phyloP scores from a whole-genome alignment of 2,888 invertebrate species.

The Fragum fragum region DNA sequence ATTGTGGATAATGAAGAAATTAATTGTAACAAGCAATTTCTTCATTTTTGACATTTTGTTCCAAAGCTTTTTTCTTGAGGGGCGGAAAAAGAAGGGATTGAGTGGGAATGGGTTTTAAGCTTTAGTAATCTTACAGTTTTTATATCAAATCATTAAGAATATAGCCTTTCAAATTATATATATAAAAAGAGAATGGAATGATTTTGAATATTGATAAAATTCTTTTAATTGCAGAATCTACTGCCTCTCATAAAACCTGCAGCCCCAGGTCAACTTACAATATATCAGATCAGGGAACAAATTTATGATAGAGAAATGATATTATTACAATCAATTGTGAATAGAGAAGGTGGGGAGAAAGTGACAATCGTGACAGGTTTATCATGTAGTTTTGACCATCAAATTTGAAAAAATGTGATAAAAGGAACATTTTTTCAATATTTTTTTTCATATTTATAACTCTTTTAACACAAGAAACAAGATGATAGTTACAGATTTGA shows the following conservation, averaged over 20 bases:
- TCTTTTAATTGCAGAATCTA: neutral
- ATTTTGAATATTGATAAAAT: neutral
- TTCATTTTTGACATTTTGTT: too few species aligned
- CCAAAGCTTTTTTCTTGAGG: too few species aligned
- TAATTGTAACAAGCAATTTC: too few species aligned
- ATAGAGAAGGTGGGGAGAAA: neutral
- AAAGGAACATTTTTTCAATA: neutral
- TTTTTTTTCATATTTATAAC: conserved; percentile 1
- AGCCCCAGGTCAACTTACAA: neutral
- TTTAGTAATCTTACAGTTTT: too few species aligned
- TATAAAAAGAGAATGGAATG: too few species aligned
- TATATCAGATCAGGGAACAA: neutral
- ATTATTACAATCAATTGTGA: neutral
- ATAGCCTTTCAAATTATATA: too few species aligned
- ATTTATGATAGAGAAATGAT: neutral
- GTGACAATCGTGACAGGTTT: neutral
- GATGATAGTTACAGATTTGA: too few species aligned
- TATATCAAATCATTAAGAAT: too few species aligned
- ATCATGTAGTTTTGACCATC: neutral
- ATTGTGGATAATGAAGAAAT: too few species aligned
- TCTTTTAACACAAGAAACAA: neutral
- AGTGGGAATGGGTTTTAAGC: too few species aligned
- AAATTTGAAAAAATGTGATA: neutral
- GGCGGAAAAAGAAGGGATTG: too few species aligned
- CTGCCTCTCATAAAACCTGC: neutral